Base-by-base conservation (phyloP, 2,888 invertebrate species). In the Eustalomyia histrio region DNA sequence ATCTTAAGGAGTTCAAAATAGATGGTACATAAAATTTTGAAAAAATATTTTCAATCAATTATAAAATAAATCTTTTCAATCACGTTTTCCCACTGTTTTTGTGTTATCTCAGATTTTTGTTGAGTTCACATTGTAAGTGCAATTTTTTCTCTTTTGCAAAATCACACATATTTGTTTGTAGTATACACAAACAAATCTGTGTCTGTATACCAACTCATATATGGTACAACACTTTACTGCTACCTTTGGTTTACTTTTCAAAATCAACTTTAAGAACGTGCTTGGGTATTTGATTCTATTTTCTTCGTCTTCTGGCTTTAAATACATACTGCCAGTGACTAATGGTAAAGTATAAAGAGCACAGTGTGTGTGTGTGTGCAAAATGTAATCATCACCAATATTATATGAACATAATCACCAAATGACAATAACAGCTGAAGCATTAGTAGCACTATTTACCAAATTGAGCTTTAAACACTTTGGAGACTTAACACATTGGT, bases 401-500 rank as follows among this genome's bases (percentile, higher is more conserved):
- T 29, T 29, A 14, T 47, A 21, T 58, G 33, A 58, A 57, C 43
- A n/a, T 47, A 57, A 24, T 57, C 33, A 29, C 12, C 5, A 61
- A 53, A 61, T 53, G 14, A 29, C 29, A 17, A 9, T 53, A 53
- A 18, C 4, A 18, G 18, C 9, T 53, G 2, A 16, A 29, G 29
- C 29, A 57, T 24, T 16, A n/a, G 57, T 16, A 29, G 7, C 35
- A 10, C 52, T 43, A 67, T 53, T 67, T 61, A 60, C 53, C 53
- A 76, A 75, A 75, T 75, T 61, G 74, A 67, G 74, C 67, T 67
- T 67, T 18, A 67, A 55, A 63, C 17, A 63, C 68, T 68, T 53
- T 10, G 55, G 75, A 60, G 67, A 75, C 24, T 75, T 60, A 68
- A 61, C 67, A 75, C 47, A 61, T 43, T 58, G 50, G 16, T 10